A percentile compares a stretch with the other conserved stretches of the same genome.
phyloP scores from a whole-genome alignment of 2,888 invertebrate genomes.

The Acrobasis suavella region DNA sequence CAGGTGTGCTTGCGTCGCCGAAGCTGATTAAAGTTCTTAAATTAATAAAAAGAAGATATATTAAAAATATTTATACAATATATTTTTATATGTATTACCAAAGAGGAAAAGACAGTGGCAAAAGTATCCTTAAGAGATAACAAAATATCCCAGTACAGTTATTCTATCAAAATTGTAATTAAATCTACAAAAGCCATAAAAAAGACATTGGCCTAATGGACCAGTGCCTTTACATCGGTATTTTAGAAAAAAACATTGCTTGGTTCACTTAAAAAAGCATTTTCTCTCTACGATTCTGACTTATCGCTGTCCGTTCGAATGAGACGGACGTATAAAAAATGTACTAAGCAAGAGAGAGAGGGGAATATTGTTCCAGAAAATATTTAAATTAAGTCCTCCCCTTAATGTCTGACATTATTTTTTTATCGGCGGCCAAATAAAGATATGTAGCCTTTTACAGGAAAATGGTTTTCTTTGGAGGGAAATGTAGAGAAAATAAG shows the following conservation, averaged over 20 bases:
- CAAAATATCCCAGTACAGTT: not conserved
- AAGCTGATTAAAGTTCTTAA: too few relatives aligned
- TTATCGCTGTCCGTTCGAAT: slow-evolving; percentile 57
- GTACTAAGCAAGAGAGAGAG: slow-evolving; percentile 40
- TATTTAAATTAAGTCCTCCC: slow-evolving; percentile 79
- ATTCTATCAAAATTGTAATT: slow-evolving; percentile 15
- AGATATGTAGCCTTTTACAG: slow-evolving; percentile 59
- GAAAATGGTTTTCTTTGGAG: slow-evolving; percentile 26
- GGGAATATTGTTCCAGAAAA: slow-evolving; percentile 52
- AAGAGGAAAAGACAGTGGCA: too few relatives aligned
- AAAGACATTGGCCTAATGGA: slow-evolving; percentile 52
- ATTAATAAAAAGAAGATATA: too few relatives aligned
- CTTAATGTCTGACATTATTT: slow-evolving; percentile 79
- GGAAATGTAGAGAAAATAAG: slow-evolving; percentile 11
- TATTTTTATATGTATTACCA: too few relatives aligned
- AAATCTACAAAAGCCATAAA: slow-evolving; percentile 43
- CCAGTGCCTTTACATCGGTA: slow-evolving; percentile 42
- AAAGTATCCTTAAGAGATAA: slow-evolving; percentile 1
- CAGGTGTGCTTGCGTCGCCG: too few relatives aligned
- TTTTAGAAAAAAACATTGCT: slow-evolving; percentile 51
- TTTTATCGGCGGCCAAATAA: slow-evolving; percentile 76
- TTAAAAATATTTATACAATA: too few relatives aligned
- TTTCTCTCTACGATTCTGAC: slow-evolving; percentile 62
- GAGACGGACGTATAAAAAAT: slow-evolving; percentile 40
- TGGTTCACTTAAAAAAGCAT: slow-evolving; percentile 76